Base-by-base conservation (phyloP, 2,888 invertebrate species). In the Stenoptilia bipunctidactyla region DNA sequence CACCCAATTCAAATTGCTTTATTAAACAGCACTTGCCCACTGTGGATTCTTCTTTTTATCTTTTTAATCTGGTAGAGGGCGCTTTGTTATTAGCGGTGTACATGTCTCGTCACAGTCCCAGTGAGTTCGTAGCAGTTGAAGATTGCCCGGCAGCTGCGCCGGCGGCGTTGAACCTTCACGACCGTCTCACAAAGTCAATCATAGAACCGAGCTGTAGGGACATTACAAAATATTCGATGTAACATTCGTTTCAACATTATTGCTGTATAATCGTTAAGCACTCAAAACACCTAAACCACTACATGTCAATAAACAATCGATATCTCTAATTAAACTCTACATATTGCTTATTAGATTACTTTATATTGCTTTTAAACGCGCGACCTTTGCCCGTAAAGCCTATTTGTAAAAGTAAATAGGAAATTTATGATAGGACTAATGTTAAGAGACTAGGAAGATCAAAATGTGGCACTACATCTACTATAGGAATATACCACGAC, bases 341-440 rank as follows among this genome's bases (percentile, higher is more conserved):
- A 55, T 83, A 82, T 82, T 82, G 80, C 82, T 83, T 75, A 72
- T 73, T 49, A 51, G 61, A 67, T 82, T 74, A 73, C 72, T 54
- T 71, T 50, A 74, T 82, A 82, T 82, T 82, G 82, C 82, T 82
- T 80, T 58, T 56, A 12, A 45, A 67, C 68, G 72, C 77, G 75
- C 71, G 59, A 71, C 69, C 71, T 53, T 69, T 66, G 66, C 68
- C 65, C 54, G 54, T 55, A 52, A 54, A 58, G 56, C 58, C 42
- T 56, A 50, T 46, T 54, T 56, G 58, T 62, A 65, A 67, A 65
- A 66, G 63, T 61, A 61, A 68, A 48, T 46, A 49, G 39, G 14
- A 34, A 13, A 4, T 12, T 34, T 53, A 52, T 57, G 53, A 55
- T 53, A 51, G 54, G 49, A 45, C 51, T 58, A 60, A 10, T 51